phyloP scores from a whole-genome alignment of 2,888 invertebrate genomes.

The Coremacera marginata region DNA sequence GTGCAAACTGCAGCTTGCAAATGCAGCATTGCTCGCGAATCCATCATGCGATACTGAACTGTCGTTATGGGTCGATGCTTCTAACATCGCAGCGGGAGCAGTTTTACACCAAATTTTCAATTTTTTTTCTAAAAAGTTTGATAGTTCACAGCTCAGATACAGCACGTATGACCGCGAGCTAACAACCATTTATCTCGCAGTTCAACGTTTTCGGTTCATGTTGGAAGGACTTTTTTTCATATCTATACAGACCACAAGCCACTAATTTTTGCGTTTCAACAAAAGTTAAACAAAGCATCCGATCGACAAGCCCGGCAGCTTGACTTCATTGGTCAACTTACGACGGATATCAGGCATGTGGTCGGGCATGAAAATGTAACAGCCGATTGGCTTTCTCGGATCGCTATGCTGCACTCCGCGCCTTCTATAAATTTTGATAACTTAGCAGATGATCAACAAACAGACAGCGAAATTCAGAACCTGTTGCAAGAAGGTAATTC shows the following conservation, averaged over 20 bases:
- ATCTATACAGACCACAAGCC: slow-evolving; percentile 48
- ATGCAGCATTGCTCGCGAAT: slow-evolving; percentile 27
- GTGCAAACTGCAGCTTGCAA: slow-evolving; percentile 29
- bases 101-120: slow-evolving; percentile 11
- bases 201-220: slow-evolving; percentile 52
- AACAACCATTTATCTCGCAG: slow-evolving; percentile 60
- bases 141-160: slow-evolving; percentile 56
- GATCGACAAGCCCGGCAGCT: too few relatives aligned
- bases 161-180: slow-evolving; percentile 63
- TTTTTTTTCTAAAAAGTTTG: slow-evolving; percentile 44
- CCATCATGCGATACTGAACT: slow-evolving; percentile 18
- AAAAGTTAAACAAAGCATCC: too few relatives aligned
- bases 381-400: neutral
- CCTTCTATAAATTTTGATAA: neutral
- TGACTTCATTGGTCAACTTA: too few relatives aligned
- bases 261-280: too few relatives aligned
- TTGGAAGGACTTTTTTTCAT: slow-evolving; percentile 42
- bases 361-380: slow-evolving; percentile 40
- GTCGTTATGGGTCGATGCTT: slow-evolving; percentile 32
- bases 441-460: neutral
- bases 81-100: slow-evolving; percentile 30
- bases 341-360: too few relatives aligned
- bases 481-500: neutral
- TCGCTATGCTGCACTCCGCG: neutral
- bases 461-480: neutral